These are phyloP conservation scores for Petrocephalus schoutedeni DNA, from an alignment of 2,797 vertebrate species.

Conservation along the genomic window DNA sequence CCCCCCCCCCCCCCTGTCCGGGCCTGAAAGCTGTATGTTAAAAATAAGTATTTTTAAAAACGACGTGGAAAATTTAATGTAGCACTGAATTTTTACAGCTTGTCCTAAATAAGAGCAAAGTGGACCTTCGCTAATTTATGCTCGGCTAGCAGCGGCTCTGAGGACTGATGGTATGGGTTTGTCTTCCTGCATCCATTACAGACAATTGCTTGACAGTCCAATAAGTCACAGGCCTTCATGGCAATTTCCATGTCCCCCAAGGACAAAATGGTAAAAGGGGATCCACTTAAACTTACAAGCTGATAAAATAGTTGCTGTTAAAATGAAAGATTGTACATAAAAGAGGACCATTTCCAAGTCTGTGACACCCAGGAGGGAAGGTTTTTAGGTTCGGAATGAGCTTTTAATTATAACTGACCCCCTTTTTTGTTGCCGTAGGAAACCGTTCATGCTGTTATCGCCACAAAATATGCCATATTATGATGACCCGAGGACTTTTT, in stretches of 20 bases:
- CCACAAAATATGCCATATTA: constrained; percentile 19
- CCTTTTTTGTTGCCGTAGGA: constrained; percentile 7
- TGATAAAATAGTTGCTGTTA: constrained; percentile 36
- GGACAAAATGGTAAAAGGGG: constrained; percentile 32
- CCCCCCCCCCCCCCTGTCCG: no score
- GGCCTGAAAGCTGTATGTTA: constrained; percentile 23
- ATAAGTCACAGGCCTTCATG: constrained; percentile 31
- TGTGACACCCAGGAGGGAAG: constrained; percentile 29
- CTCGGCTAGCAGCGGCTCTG: constrained; percentile 17
- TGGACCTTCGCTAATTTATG: constrained; percentile 34
- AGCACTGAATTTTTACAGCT: constrained; percentile 24
- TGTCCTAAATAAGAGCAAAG: constrained; percentile 26
- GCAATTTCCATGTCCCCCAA: constrained; percentile 36
- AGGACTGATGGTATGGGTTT: constrained; percentile 21
- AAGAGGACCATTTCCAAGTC: constrained; percentile 28
- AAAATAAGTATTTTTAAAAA: constrained; percentile 30
- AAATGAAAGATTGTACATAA: constrained; percentile 36
- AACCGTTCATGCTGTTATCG: constrained; percentile 2
- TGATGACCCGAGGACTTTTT: constrained; percentile 13
- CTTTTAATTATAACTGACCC: constrained; percentile 21
- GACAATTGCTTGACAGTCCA: constrained; percentile 32
- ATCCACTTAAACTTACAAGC: constrained; percentile 35
- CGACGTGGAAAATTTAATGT: constrained; percentile 28
- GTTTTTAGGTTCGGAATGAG: constrained; percentile 23
- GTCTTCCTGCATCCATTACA: constrained; percentile 29